Evolutionary conservation across 2,113 vertebrate species (phyloP).

Genomic region (Telmatochromis sp.): DNA sequence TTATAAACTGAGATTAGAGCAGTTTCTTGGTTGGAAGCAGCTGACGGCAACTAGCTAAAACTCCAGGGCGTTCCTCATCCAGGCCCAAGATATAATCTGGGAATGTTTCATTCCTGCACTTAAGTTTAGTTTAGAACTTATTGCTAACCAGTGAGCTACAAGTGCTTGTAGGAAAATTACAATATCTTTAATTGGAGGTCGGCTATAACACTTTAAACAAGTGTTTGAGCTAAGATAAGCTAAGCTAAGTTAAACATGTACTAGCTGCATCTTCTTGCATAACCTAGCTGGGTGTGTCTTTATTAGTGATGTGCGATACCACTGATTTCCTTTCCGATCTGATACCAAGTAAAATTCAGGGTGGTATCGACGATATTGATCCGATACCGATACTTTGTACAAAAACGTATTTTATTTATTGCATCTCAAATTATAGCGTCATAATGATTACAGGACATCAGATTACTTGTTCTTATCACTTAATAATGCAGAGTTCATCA

Average conservation of each 20-base stretch:
- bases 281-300: background rate
- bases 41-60: background rate
- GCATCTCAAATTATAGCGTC: too few relatives aligned
- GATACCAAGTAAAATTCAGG: too few relatives aligned
- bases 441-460: too few relatives aligned
- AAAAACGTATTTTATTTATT: too few relatives aligned
- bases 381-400: too few relatives aligned
- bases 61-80: background rate
- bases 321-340: too few relatives aligned
- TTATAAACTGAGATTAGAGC: background rate
- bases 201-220: background rate
- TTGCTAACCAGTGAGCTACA: background rate
- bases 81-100: background rate
- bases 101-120: background rate
- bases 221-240: background rate
- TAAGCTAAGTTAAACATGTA: background rate
- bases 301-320: background rate
- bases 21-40: background rate
- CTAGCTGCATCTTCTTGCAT: background rate
- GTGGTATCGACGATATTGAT: too few relatives aligned
- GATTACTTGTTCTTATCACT: too few relatives aligned
- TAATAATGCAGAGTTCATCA: too few relatives aligned
- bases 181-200: background rate
- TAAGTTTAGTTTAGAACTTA: background rate
- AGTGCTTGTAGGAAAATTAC: background rate